A percentile compares a stretch with the other conserved stretches of the same genome.
phyloP scores from a whole-genome alignment of 2,888 invertebrate species.

The Prostheceraeus crozeri region DNA sequence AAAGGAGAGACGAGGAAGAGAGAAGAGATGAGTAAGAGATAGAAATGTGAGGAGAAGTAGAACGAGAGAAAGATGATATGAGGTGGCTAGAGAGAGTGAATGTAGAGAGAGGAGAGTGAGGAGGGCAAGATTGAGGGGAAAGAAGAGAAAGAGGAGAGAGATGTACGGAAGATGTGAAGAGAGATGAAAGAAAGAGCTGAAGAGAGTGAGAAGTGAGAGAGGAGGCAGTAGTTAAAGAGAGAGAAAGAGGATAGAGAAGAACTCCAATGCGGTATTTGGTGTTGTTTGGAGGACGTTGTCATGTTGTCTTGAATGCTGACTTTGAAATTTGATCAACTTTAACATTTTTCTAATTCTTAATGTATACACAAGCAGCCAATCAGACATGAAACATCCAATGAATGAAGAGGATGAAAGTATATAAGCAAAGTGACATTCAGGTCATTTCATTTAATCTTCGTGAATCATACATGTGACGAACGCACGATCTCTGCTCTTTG shows the following conservation, averaged over 20 bases:
- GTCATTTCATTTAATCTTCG: too few relatives aligned
- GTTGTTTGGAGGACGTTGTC: too few relatives aligned
- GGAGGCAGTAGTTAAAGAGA: neutral
- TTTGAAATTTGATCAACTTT: too few relatives aligned
- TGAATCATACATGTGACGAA: too few relatives aligned
- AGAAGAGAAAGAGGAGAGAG: neutral
- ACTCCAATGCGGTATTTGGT: too few relatives aligned
- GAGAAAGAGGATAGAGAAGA: slow-evolving; percentile 1
- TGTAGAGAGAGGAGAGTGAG: neutral
- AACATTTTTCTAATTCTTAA: too few relatives aligned
- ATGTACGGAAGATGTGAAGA: neutral
- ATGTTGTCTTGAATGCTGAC: too few relatives aligned
- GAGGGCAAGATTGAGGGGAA: neutral
- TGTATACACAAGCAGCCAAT: too few relatives aligned
- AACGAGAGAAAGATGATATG: neutral
- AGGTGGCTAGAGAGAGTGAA: neutral
- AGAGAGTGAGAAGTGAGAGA: neutral
- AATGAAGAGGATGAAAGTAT: too few relatives aligned
- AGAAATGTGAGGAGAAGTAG: neutral
- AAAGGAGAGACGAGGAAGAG: neutral
- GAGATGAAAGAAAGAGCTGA: neutral
- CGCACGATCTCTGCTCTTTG: too few relatives aligned
- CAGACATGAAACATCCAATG: too few relatives aligned
- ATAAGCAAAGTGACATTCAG: too few relatives aligned
- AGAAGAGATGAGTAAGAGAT: neutral